Evolutionary conservation across 2,888 invertebrate genomes (phyloP), one percentile per base, ranked within the genome.

Genomic region (Esperia sulphurella): DNA sequence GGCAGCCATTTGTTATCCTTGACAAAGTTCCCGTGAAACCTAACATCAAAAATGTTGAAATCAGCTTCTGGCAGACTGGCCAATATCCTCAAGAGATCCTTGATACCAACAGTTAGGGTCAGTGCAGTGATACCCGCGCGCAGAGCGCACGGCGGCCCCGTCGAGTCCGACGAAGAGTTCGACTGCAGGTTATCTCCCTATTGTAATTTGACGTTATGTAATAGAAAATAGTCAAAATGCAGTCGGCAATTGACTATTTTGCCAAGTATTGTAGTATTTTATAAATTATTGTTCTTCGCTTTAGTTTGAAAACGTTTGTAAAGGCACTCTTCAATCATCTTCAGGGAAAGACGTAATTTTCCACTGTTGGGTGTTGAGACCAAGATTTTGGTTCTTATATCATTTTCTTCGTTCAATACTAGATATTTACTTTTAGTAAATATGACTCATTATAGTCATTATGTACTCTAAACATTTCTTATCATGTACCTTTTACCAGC

Each of bases 111-210:
- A 0, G 70, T 71, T 29, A 83, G 80, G 66, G 75, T 74, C 51
- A 75, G 71, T 63, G 79, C 79, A 47, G 76, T 77, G 37, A 58
- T 77, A 38, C 66, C 81, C 13, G 70, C 75, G 45, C 74, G 88
- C 46, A 71, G 69, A 53, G 46, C 79, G 31, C 91, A 92, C 61
- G 90, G 76, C 8, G 89, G 83, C 9, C 77, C 90, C 39, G 90
- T 91, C 21, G 96, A 97, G 82, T 92, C 94, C 37, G 96, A 96
- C 57, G 96, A 95, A 70, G 95, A 96, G 71, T 97, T 97, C 82
- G 97, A 97, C 82, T 85, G 91, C 63, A 93, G 93, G 86, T 91
- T 86, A 87, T 55, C 57, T 57, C 58, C 57, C 59, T 58, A 38
- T 46, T n/a, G 29, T 40, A 55, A 58, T 76, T 72, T 85, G 79